Conservation (phyloP, 2,888 invertebrate genomes). For the Cyaniris semiargus region DNA sequence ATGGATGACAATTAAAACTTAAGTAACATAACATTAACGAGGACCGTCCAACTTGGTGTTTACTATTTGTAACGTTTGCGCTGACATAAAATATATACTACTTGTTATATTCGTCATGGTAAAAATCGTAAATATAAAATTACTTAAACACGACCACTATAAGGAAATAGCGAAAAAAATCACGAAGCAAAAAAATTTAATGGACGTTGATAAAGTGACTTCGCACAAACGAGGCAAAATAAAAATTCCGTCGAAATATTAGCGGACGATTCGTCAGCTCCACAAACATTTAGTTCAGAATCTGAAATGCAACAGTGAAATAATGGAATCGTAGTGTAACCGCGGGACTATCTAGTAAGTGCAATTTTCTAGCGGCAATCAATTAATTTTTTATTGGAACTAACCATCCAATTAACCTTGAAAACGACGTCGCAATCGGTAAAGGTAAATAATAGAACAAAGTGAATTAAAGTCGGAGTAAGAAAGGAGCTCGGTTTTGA, state of each 20-base stretch:
- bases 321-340: not conserved
- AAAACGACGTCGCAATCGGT: conserved; percentile 34
- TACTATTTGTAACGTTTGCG: not conserved
- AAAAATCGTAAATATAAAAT: not conserved
- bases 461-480: conserved; percentile 64
- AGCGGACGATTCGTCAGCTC: not conserved
- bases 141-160: not conserved
- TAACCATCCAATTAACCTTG: conserved; percentile 19
- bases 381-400: conserved; percentile 12
- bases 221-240: not conserved
- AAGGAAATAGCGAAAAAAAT: not conserved
- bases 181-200: not conserved
- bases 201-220: not conserved
- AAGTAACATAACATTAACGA: conserved; percentile 7
- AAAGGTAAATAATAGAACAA: conserved; percentile 40
- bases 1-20: not conserved
- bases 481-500: conserved; percentile 80
- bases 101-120: not conserved
- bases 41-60: not conserved
- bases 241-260: not conserved
- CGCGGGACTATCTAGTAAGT: not conserved
- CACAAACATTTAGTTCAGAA: not conserved
- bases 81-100: not conserved
- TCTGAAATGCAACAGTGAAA: not conserved
- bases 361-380: conserved; percentile 1